phyloP scores from a whole-genome alignment of 2,113 vertebrate species.

The Dicentrarchus labrax region DNA sequence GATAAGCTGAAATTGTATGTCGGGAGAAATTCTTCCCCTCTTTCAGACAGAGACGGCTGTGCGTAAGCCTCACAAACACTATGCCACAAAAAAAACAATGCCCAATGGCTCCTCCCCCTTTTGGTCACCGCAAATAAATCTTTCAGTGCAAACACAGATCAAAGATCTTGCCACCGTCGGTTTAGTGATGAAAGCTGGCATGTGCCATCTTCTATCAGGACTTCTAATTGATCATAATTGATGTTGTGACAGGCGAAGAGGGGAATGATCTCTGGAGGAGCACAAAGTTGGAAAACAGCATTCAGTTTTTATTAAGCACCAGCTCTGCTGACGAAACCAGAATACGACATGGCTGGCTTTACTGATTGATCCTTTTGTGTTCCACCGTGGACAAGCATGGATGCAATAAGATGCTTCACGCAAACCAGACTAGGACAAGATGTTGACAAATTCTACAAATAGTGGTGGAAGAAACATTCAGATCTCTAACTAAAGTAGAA shows the following conservation, averaged over 20 bases:
- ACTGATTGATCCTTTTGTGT: conserved; percentile 45
- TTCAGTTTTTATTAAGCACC: conserved; percentile 43
- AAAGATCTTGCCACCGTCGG: conserved; percentile 37
- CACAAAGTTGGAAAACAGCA: conserved; percentile 36
- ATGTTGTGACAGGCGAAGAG: conserved; percentile 48
- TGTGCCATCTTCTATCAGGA: conserved; percentile 46
- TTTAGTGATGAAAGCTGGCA: conserved; percentile 45
- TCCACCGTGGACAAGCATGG: conserved; percentile 20
- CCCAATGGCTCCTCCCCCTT: conserved; percentile 23
- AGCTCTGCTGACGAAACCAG: conserved; percentile 25
- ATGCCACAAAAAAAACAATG: conserved; percentile 53
- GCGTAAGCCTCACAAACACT: conserved; percentile 62
- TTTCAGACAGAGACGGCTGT: conserved; percentile 39
- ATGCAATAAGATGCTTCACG: conserved; percentile 58
- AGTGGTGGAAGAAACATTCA: conserved; percentile 11
- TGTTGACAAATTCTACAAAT: conserved; percentile 51
- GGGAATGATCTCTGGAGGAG: conserved; percentile 40
- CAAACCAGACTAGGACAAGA: conserved; percentile 46
- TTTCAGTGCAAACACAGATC: conserved; percentile 49
- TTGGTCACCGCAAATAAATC: conserved; percentile 43
- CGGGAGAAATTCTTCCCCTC: conserved; percentile 59
- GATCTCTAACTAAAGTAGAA: conserved; percentile 11
- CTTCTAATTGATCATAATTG: conserved; percentile 63
- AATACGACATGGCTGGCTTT: conserved; percentile 28
- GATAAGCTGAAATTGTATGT: conserved; percentile 71